Conservation (phyloP, 92 coral and sea anemone genomes). For the Palythoa grandis region DNA sequence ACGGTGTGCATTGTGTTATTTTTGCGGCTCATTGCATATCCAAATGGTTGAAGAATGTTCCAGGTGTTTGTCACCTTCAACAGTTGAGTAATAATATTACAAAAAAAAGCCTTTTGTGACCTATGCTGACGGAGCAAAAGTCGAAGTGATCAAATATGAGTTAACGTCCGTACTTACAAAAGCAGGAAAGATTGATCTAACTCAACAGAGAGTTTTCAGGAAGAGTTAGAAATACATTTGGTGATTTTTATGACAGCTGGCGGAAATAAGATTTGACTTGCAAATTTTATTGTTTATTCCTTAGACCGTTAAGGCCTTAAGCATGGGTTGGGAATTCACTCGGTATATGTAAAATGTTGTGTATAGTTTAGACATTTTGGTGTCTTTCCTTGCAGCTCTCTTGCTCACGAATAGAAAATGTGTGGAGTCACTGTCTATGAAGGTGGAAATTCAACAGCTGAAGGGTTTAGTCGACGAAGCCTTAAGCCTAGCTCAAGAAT, state of each 20-base stretch:
- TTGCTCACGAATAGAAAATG: neutral
- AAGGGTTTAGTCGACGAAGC: neutral
- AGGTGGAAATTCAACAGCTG: neutral
- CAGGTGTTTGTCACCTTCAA: neutral
- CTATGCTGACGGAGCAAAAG: neutral
- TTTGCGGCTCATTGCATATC: neutral
- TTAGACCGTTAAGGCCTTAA: too few species aligned
- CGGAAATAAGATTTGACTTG: too few species aligned
- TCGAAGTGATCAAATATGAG: neutral
- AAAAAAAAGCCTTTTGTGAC: neutral
- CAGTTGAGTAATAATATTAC: neutral
- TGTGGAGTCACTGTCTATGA: constrained; percentile 10
- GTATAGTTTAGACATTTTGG: neutral
- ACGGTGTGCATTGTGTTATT: too few species aligned
- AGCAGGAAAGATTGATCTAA: neutral
- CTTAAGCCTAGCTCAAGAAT: neutral
- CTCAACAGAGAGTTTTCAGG: neutral
- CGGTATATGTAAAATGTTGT: neutral
- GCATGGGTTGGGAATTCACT: too few species aligned
- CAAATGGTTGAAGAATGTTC: neutral
- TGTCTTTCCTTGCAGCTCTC: neutral
- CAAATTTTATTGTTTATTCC: too few species aligned
- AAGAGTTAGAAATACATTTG: neutral
- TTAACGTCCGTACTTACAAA: neutral
- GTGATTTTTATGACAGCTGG: neutral